Conservation (phyloP, 2,113 vertebrate species). For the Cervus canadensis region DNA sequence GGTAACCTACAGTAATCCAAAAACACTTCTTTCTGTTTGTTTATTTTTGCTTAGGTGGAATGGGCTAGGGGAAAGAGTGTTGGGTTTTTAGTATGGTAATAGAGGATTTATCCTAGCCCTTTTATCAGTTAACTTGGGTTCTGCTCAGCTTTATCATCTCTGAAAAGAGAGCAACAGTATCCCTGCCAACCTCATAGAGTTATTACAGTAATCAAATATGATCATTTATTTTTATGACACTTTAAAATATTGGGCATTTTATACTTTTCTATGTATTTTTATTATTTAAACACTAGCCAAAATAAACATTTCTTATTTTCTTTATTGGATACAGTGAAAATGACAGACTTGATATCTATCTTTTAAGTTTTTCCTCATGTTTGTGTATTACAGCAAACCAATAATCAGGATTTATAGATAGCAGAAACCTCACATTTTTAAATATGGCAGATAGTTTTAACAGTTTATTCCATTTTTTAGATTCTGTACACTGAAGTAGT, state of each 20-base stretch:
- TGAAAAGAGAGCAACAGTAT: not conserved
- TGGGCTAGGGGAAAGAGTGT: not conserved
- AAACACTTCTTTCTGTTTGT: not conserved
- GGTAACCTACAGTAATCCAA: not conserved
- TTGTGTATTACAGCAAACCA: conserved; percentile 2
- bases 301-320: conserved; percentile 41
- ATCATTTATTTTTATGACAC: conserved; percentile 2
- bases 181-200: not conserved
- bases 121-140: not conserved
- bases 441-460: not conserved
- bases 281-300: conserved; percentile 7
- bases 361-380: conserved; percentile 13
- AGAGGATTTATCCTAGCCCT: not conserved
- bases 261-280: not conserved
- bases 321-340: conserved; percentile 6
- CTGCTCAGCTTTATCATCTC: not conserved
- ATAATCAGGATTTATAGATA: conserved; percentile 34
- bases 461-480: not conserved
- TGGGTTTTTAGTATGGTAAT: not conserved
- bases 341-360: not conserved
- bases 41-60: not conserved
- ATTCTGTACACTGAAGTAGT: not conserved
- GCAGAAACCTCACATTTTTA: not conserved
- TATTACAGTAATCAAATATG: not conserved
- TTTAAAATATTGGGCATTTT: not conserved